Percentiles rank a stretch among this genome's conserved stretches.
These are phyloP conservation scores for Ailurus styani DNA, from an alignment of 2,113 vertebrate genomes.

Conservation along the genomic window DNA sequence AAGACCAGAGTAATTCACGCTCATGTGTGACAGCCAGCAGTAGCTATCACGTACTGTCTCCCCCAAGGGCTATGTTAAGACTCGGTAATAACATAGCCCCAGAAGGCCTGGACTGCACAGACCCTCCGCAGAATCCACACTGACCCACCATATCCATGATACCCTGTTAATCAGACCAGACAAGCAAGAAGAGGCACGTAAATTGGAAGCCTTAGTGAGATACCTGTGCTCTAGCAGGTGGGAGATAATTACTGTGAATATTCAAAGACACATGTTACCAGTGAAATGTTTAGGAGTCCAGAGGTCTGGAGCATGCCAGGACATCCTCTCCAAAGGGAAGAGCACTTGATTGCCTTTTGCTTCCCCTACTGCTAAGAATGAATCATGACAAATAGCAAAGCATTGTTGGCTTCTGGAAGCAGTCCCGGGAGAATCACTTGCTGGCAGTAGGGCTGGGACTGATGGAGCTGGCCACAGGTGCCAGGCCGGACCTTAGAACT, in stretches of 20 bases:
- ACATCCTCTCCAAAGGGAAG: neutral
- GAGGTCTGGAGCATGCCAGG: neutral
- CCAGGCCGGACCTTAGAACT: neutral
- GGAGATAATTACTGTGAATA: neutral
- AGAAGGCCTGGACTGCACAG: neutral
- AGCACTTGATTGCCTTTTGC: neutral
- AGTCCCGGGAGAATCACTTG: neutral
- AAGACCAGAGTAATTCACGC: neutral
- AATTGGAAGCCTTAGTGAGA: neutral
- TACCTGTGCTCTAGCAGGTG: no score
- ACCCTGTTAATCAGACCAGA: neutral
- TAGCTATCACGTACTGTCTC: neutral
- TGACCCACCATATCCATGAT: neutral
- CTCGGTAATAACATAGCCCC: neutral
- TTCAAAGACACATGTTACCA: neutral
- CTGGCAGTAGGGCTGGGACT: accelerated
- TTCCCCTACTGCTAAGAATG: neutral
- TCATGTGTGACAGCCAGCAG: neutral
- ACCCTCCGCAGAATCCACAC: neutral
- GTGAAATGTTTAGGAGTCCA: neutral
- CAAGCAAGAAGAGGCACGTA: neutral
- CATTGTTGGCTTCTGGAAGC: neutral
- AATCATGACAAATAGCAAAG: neutral
- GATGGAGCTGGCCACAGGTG: no score
- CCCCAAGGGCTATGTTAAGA: neutral